phyloP scores from a whole-genome alignment of 1,140 invertebrate genomes.

The Archivesica marissinica region DNA sequence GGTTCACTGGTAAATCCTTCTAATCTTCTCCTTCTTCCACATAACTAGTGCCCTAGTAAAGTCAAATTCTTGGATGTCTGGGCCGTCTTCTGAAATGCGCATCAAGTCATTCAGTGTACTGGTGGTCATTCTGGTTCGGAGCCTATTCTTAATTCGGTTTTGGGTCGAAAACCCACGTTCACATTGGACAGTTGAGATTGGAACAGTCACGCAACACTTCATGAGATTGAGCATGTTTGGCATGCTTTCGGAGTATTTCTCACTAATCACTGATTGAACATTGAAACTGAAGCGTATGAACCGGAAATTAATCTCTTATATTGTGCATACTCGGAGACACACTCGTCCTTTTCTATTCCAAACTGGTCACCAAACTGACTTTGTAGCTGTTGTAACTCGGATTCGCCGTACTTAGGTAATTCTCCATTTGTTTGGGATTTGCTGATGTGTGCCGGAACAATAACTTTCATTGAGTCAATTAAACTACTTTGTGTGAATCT shows the following conservation, averaged over 20 bases:
- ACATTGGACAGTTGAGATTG: constrained; percentile 31
- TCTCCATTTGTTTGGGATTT: not conserved
- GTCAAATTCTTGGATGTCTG: too few relatives aligned
- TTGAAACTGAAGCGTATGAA: not conserved
- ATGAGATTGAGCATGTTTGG: not conserved
- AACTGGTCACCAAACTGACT: not conserved
- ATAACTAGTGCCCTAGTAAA: too few relatives aligned
- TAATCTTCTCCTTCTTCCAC: too few relatives aligned
- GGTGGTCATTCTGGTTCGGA: not conserved
- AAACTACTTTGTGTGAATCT: not conserved
- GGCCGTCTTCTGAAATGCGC: constrained; percentile 28
- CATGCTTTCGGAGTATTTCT: not conserved
- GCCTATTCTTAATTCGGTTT: constrained; percentile 27
- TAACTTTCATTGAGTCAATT: not conserved
- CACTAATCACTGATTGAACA: not conserved
- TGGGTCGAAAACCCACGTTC: constrained; percentile 38
- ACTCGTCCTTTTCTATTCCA: not conserved
- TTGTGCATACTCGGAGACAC: not conserved
- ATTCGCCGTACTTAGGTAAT: not conserved
- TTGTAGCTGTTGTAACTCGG: not conserved
- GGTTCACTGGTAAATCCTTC: too few relatives aligned
- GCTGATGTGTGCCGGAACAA: not conserved
- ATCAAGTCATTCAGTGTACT: constrained; percentile 6
- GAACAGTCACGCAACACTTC: constrained; percentile 9
- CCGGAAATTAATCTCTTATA: not conserved